Evolutionary conservation across 2,888 invertebrate species (phyloP), one percentile per base, ranked within the genome.

Genomic region (Drosophila nigritarsus): DNA sequence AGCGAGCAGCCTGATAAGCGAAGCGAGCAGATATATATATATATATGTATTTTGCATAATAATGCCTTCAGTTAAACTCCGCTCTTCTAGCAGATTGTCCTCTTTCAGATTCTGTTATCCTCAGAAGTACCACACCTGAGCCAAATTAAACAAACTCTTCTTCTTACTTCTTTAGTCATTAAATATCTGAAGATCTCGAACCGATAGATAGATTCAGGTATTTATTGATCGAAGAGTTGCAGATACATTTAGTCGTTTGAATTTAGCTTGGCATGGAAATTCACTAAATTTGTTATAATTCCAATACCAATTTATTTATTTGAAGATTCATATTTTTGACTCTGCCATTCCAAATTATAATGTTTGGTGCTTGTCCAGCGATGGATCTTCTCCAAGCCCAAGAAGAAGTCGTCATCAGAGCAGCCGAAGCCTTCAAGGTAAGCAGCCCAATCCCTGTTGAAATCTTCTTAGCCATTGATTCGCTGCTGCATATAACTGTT

Each of bases 11-110:
- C 7, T 1, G 18, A 38, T 38, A 38, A 38, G 36, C 38, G 38
- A 18, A 18, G 7, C 18, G 18, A 18, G 38, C 38, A 7, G 38
- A 7, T 38, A 18, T 18, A 2, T 36, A 30, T 8, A 9, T 30
- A 8, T 30, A 9, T 30, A 30, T 30, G 2, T 9, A 30, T 8
- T 30, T 30, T 30, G 30, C 8, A 8, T 15, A 15, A 36, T 36
- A 5, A 6, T 27, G 27, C 27, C 27, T 27, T 27, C 4, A 7
- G 15, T 36, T 6, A 0, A 36, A 0, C 0, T 15, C 2, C 6
- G 18, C 36, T 36, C 7, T 2, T 36, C 7, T 18, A n/a, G n/a
- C n/a, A n/a, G n/a, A n/a, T n/a, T n/a, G n/a, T 30, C 30, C 30
- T 2, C 30, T 30, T 30, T 8, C 30, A 9, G 36, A 0, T 18